Percentiles rank a stretch among this genome's conserved stretches.
These are phyloP conservation scores for Pheosia tremula DNA, from an alignment of 2,888 invertebrate genomes.

Conservation along the genomic window DNA sequence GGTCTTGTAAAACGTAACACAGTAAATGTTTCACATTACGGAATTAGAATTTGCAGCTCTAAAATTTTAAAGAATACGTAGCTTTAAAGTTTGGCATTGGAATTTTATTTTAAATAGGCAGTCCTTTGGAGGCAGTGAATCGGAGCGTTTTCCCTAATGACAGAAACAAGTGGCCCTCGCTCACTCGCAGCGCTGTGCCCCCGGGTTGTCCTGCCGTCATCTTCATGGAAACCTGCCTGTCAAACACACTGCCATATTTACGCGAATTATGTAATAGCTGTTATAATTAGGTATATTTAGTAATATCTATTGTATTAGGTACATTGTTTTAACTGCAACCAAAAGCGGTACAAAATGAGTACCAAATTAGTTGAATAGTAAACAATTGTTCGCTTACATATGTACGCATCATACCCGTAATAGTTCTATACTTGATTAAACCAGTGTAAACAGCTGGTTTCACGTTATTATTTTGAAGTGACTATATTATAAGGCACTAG, in stretches of 20 bases:
- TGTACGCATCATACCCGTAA: slow-evolving; percentile 4
- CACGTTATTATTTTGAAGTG: slow-evolving; percentile 34
- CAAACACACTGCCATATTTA: slow-evolving; percentile 31
- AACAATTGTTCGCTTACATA: background rate
- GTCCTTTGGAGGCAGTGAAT: slow-evolving; percentile 16
- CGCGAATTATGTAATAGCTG: slow-evolving; percentile 24
- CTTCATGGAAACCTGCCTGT: slow-evolving; percentile 43
- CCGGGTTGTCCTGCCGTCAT: slow-evolving; percentile 36
- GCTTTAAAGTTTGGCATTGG: background rate
- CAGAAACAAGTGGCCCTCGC: slow-evolving; percentile 27
- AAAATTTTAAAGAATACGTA: too few relatives aligned
- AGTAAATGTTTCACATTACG: background rate
- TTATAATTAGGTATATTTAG: slow-evolving; percentile 35
- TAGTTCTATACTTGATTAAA: slow-evolving; percentile 49
- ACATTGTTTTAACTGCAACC: too few relatives aligned
- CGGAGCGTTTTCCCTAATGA: slow-evolving; percentile 22
- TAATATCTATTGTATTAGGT: background rate
- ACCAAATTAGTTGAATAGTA: background rate
- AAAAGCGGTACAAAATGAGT: background rate
- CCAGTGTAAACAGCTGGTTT: slow-evolving; percentile 43
- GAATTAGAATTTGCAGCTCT: background rate
- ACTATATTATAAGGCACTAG: slow-evolving; percentile 21
- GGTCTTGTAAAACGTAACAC: too few relatives aligned
- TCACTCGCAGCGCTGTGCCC: slow-evolving; percentile 31
- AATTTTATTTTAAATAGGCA: slow-evolving; percentile 9